Base-by-base conservation (phyloP, 2,113 vertebrate genomes). In the Ptychochromis oligacanthus region DNA sequence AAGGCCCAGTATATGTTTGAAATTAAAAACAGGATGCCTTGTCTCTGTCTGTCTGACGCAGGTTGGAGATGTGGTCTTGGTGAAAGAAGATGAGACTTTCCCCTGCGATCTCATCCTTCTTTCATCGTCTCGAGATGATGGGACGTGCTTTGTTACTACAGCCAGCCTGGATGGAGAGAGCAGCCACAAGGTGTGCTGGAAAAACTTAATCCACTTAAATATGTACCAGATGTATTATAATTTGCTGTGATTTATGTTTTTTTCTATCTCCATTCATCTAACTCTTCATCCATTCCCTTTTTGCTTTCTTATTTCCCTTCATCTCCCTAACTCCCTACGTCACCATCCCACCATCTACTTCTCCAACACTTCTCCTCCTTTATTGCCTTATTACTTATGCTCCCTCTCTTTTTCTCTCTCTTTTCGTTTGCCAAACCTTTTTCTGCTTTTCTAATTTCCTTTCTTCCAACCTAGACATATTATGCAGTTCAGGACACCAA, bases 91-190 rank as follows among this genome's bases (percentile, higher is more conserved):
- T 10, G 98, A 99, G 94, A 96, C 95, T 18, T 99, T 99, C 82
- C 98, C 98, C 40, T 99, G 98, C 83, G 98, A 99, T 91, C 92
- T 99, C 90, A 96, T 99, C 94, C 95, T 99, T 81, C 96, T 99
- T 0, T 98, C 98, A 4, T 96, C 98, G 34, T 99, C 96, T 82
- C 95, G 97, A 79, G 96, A 93, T 12, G 98, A 99, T 4, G 98
- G 98, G 17, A 98, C 97, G 1, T 99, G 98, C 93, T 98, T 96
- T 15, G 98, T 99, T 75, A 99, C 98, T 1, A 99, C 98, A 3
- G 97, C 98, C 92, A 98, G 98, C 90, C 92, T 99, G 90, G 98
- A 99, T 7, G 98, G 98, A 67, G 98, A 99, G 92, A 99, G 98
- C 17, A 99, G 98, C 94, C 97, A 98, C 82, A 99, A 99, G 94